phyloP scores from a whole-genome alignment of 2,113 vertebrate species.

The Brachyhypopomus gauderio region DNA sequence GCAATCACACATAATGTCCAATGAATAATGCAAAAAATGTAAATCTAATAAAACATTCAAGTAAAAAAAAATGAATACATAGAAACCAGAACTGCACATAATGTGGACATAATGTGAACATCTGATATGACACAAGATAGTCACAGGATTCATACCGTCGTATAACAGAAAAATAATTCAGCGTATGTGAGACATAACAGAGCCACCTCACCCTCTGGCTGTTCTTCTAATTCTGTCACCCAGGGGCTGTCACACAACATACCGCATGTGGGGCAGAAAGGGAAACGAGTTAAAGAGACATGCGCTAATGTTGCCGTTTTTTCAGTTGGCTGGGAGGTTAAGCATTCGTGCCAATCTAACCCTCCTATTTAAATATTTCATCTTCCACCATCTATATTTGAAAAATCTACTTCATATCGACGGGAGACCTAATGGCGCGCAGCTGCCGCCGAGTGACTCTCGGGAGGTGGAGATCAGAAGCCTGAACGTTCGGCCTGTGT shows the following conservation, averaged over 20 bases:
- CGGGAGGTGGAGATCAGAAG: not conserved
- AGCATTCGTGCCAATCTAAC: conserved; percentile 42
- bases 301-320: conserved; percentile 40
- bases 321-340: conserved; percentile 34
- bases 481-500: not conserved
- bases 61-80: too few species aligned
- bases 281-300: conserved; percentile 32
- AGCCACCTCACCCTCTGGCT: conserved; percentile 5
- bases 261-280: conserved; percentile 5
- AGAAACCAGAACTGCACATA: not conserved
- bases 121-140: not conserved
- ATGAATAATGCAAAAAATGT: too few species aligned
- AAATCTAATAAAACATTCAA: too few species aligned
- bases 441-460: conserved; percentile 1
- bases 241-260: conserved; percentile 15
- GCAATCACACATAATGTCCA: too few species aligned
- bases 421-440: conserved; percentile 36
- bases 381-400: conserved; percentile 50
- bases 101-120: not conserved
- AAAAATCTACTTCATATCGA: conserved; percentile 44
- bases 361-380: conserved; percentile 49
- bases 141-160: not conserved
- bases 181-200: not conserved
- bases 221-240: conserved; percentile 20
- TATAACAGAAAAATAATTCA: not conserved